Base-by-base conservation (phyloP, 2,113 vertebrate genomes). In the Oncorhynchus keta region DNA sequence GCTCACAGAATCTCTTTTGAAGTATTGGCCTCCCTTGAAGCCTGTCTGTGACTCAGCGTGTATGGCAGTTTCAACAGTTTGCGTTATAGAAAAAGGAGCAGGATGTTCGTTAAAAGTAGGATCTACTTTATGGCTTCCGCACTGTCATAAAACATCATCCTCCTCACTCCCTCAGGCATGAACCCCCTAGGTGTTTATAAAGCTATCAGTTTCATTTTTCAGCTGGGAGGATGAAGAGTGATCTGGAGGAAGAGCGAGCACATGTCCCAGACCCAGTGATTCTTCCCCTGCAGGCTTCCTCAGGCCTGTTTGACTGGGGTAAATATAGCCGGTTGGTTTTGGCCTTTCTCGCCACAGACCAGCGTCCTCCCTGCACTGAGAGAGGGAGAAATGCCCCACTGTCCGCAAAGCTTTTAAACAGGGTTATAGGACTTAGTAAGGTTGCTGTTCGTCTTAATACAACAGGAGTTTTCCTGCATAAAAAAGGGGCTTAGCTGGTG, bases 291-390 rank as follows among this genome's bases (percentile, higher is more conserved):
- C 71, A 78, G 64, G 68, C 72, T 68, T 86, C 45, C 65, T 80
- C 72, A 81, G 84, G 79, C 80, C 78, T 89, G 88, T 92, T 92
- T 91, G 90, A 86, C 91, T 65, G 66, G 81, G 76, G 88, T 94
- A 94, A 94, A 94, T 94, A 94, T 93, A 93, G 92, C 84, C 81
- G 88, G 89, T 92, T 92, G 92, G 91, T 91, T 93, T 93, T 85
- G 78, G 86, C 84, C 85, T 87, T 87, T 83, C 82, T 91, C 78
- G 85, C 90, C 90, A 83, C 87, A 89, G 86, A 79, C 89, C 74
- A 77, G 81, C 64, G 24, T 89, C 84, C 84, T 85, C 76, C 84
- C 49, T 20, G 30, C 13, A 75, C 66, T 84, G 64, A 7, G 61
- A 76, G 72, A 78, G 8, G 8, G 14, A 73, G 55, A 70, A 70